phyloP scores from a whole-genome alignment of 2,797 vertebrate species.

The Gouania willdenowi region DNA sequence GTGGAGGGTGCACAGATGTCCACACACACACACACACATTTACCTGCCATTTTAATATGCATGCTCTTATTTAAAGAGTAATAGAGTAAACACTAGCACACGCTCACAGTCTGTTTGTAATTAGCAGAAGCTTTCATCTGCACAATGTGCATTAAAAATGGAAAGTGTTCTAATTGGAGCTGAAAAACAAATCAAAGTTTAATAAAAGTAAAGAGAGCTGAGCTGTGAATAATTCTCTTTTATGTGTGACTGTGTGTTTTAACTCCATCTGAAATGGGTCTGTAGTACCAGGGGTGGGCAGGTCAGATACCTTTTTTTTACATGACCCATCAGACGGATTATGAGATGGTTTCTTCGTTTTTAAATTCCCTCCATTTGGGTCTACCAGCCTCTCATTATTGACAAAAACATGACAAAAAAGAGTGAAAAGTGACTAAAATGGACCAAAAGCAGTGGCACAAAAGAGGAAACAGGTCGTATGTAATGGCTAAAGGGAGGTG shows the following conservation, averaged over 20 bases:
- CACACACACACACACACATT: slow-evolving; percentile 1
- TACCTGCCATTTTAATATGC: neutral
- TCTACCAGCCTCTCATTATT: too few species aligned
- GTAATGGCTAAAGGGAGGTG: too few species aligned
- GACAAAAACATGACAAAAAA: too few species aligned
- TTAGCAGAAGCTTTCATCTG: slow-evolving; percentile 59
- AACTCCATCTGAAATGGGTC: slow-evolving; percentile 16
- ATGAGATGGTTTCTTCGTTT: too few species aligned
- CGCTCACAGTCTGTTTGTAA: slow-evolving; percentile 2
- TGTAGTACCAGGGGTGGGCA: too few species aligned
- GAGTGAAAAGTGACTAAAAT: too few species aligned
- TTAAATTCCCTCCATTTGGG: too few species aligned
- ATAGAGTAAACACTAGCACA: slow-evolving; percentile 22
- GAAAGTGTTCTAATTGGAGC: slow-evolving; percentile 41
- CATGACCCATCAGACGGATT: too few species aligned
- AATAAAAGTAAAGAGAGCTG: slow-evolving; percentile 41
- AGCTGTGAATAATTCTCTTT: slow-evolving; percentile 73
- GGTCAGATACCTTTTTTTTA: too few species aligned
- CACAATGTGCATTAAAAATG: slow-evolving; percentile 60
- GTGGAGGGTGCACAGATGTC: neutral
- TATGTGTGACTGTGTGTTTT: slow-evolving; percentile 43
- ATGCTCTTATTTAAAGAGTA: neutral
- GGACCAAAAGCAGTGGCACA: too few species aligned
- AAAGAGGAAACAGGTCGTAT: too few species aligned
- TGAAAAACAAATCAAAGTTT: slow-evolving; percentile 67